A percentile compares a stretch with the other conserved stretches of the same genome.
Evolutionary conservation across 2,888 invertebrate genomes (phyloP).

Genomic region (Thyatira batis): DNA sequence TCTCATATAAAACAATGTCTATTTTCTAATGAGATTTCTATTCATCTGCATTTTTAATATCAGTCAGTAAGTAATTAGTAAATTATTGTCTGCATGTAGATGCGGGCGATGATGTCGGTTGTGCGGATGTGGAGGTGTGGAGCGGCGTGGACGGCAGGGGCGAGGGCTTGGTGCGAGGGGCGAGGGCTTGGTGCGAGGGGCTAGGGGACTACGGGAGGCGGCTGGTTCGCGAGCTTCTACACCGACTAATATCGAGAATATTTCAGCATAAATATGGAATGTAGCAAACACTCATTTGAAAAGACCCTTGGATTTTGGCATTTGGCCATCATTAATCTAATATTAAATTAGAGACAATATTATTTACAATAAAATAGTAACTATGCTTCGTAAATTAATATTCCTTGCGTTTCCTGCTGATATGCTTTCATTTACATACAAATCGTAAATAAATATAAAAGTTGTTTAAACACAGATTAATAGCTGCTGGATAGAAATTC

Average conservation of each 20-base stretch:
- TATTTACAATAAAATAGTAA: conserved; percentile 81
- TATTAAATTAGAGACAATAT: conserved; percentile 78
- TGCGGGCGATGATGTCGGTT: conserved; percentile 13
- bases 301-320: conserved; percentile 73
- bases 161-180: conserved; percentile 6
- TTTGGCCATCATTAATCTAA: conserved; percentile 72
- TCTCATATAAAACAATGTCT: conserved; percentile 57
- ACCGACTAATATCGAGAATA: conserved; percentile 70
- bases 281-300: conserved; percentile 81
- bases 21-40: conserved; percentile 74
- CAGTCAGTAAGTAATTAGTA: conserved; percentile 59
- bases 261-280: conserved; percentile 83
- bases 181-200: conserved; percentile 1
- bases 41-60: conserved; percentile 63
- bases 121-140: conserved; percentile 9
- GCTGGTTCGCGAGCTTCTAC: conserved; percentile 41
- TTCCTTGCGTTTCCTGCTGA: conserved; percentile 75
- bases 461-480: conserved; percentile 80
- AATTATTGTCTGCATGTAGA: conserved; percentile 51
- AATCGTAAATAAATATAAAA: conserved; percentile 78
- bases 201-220: conserved; percentile 13
- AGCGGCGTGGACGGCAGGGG: conserved; percentile 7
- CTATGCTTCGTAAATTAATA: conserved; percentile 77
- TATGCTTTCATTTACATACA: conserved; percentile 73
- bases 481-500: conserved; percentile 78